Percentiles rank a stretch among this genome's conserved stretches.
Evolutionary conservation across 2,797 vertebrate genomes (phyloP).

Genomic region (Microcaecilia unicolor): DNA sequence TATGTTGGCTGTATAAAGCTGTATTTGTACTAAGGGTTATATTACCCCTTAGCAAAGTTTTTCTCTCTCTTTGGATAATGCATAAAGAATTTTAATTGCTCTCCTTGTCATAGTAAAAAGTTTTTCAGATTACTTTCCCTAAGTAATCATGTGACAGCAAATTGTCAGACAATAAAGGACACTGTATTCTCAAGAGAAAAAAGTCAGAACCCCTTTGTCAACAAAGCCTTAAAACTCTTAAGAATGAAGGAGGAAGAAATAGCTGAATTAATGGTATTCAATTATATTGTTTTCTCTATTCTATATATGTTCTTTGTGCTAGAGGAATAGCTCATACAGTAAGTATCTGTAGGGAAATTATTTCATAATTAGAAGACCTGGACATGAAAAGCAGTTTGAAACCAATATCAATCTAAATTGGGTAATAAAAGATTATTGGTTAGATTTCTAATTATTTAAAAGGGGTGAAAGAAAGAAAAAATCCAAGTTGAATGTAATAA

Average conservation of each 20-base stretch:
- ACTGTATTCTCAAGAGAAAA: conserved; percentile 6
- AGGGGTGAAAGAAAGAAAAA: too few relatives aligned
- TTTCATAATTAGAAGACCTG: too few relatives aligned
- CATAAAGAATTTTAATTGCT: conserved; percentile 19
- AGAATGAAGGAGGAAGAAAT: not conserved
- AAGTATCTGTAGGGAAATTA: too few relatives aligned
- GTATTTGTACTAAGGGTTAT: conserved; percentile 31
- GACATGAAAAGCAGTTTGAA: too few relatives aligned
- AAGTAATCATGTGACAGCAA: conserved; percentile 10
- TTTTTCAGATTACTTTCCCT: conserved; percentile 27
- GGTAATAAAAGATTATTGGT: too few relatives aligned
- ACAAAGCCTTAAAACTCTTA: conserved; percentile 1
- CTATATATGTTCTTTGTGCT: too few relatives aligned
- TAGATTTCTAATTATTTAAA: too few relatives aligned
- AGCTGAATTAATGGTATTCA: too few relatives aligned
- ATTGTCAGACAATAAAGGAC: conserved; percentile 16
- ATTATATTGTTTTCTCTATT: too few relatives aligned
- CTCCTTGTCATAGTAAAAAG: conserved; percentile 18
- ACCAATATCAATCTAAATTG: too few relatives aligned
- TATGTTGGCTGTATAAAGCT: conserved; percentile 16
- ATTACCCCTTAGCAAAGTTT: conserved; percentile 17
- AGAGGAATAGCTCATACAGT: too few relatives aligned
- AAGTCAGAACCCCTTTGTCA: not conserved
- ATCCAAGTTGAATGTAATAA: too few relatives aligned
- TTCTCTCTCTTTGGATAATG: conserved; percentile 19